Evolutionary conservation across 2,113 vertebrate genomes (phyloP).

Genomic region (Daphoenositta chrysoptera): DNA sequence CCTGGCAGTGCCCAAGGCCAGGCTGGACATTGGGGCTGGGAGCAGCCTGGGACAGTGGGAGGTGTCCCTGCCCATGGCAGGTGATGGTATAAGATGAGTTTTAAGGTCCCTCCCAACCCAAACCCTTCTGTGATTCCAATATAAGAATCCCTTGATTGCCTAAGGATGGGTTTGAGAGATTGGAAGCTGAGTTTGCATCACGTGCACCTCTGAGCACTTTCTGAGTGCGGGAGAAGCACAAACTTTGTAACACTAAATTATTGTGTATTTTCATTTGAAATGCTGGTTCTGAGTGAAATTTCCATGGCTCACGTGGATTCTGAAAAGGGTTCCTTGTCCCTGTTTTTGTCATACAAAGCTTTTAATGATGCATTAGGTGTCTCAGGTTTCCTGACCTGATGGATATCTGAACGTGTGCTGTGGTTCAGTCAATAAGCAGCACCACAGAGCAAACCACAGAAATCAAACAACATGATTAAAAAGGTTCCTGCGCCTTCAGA

Average conservation of each 20-base stretch:
- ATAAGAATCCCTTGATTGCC: background rate
- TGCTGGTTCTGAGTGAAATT: background rate
- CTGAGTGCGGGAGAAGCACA: background rate
- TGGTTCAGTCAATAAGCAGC: background rate
- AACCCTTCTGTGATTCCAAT: background rate
- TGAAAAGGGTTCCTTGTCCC: background rate
- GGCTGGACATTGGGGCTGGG: background rate
- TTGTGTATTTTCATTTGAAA: background rate
- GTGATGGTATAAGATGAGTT: accelerated
- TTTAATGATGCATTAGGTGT: background rate
- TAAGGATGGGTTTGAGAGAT: background rate
- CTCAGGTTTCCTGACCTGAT: background rate
- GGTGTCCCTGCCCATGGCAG: background rate
- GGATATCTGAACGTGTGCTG: background rate
- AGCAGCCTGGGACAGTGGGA: background rate
- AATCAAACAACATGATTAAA: background rate
- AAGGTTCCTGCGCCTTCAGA: background rate
- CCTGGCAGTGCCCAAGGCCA: background rate
- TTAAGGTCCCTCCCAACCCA: background rate
- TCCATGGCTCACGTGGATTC: background rate
- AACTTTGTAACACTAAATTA: background rate
- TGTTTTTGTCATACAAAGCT: background rate
- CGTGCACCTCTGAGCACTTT: accelerated
- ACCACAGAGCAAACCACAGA: background rate
- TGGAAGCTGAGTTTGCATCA: background rate